phyloP scores from a whole-genome alignment of 2,113 vertebrate genomes.

The Drymodes brunneopygia region DNA sequence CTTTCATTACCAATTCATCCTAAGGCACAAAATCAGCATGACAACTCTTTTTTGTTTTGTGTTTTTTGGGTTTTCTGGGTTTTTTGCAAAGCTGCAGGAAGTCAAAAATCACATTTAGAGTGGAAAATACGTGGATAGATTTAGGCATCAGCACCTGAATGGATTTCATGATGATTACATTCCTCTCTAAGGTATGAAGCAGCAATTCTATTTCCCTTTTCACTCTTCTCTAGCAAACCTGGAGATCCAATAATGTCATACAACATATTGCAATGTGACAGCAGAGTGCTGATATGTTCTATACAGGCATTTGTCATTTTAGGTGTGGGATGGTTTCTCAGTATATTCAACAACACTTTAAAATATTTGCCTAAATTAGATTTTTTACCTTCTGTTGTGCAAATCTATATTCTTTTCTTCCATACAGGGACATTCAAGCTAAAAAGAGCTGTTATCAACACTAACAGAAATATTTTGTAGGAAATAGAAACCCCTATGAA shows the following conservation, averaged over 20 bases:
- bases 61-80: too few relatives aligned
- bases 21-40: background rate
- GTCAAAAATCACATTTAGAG: background rate
- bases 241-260: background rate
- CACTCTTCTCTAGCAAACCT: background rate
- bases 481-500: background rate
- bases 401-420: background rate
- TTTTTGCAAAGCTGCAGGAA: background rate
- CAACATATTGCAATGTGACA: constrained; percentile 16
- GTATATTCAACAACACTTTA: background rate
- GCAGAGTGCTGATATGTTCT: background rate
- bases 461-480: background rate
- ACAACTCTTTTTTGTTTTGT: background rate
- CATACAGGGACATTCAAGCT: background rate
- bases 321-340: background rate
- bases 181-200: background rate
- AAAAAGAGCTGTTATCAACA: background rate
- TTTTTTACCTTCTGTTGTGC: constrained; percentile 7
- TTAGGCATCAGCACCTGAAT: background rate
- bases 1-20: background rate
- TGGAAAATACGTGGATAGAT: background rate
- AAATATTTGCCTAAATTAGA: constrained; percentile 44
- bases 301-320: background rate
- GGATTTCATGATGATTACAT: background rate
- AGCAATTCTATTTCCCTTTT: background rate